Evolutionary conservation across 2,113 vertebrate species (phyloP), one percentile per base, ranked within the genome.

Genomic region (Notechis scutatus): DNA sequence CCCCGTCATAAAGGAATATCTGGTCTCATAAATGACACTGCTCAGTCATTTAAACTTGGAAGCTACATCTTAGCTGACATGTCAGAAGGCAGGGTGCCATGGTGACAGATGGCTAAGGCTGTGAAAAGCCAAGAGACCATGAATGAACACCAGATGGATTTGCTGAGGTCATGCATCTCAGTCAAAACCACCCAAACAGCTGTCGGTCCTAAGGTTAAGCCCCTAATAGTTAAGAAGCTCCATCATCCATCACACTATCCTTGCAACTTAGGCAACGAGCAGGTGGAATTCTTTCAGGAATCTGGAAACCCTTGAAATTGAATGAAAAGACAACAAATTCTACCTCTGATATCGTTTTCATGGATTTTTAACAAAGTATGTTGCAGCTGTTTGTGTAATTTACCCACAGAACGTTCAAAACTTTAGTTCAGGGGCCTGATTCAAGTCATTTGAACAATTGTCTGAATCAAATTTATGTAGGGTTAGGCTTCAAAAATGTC

Each of bases 181-280:
- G 92, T 59, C 21, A 26, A 93, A 96, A 96, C 95, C 0, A 14
- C 92, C 88, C 90, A 95, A 97, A 96, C 93, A 96, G 92, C 96
- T 98, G 96, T 61, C 88, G 95, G 29, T 96, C 94, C 94, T 96
- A 93, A 96, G 95, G 95, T 97, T 95, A 95, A 94, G 91, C 95
- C 95, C 91, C 81, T 85, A 74, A 88, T 64, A 57, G 55, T 94
- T 96, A 92, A 96, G 15, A 96, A 89, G 85, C 95, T 92, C 89
- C 89, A 93, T 21, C 89, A 55, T 96, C 12, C 86, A 52, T 90
- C 85, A 94, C 91, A 94, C 92, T 18, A 21, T 14, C 23, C 91
- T 24, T 91, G 26, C 85, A 59, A 3, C 10, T 96, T 93, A n/a
- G 52, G 7, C 7, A 9, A 18, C 0, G 57, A 20, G 29, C 8